A percentile compares a stretch with the other conserved stretches of the same genome.
phyloP scores from a whole-genome alignment of 2,113 vertebrate species.

The Prunella fulvescens region DNA sequence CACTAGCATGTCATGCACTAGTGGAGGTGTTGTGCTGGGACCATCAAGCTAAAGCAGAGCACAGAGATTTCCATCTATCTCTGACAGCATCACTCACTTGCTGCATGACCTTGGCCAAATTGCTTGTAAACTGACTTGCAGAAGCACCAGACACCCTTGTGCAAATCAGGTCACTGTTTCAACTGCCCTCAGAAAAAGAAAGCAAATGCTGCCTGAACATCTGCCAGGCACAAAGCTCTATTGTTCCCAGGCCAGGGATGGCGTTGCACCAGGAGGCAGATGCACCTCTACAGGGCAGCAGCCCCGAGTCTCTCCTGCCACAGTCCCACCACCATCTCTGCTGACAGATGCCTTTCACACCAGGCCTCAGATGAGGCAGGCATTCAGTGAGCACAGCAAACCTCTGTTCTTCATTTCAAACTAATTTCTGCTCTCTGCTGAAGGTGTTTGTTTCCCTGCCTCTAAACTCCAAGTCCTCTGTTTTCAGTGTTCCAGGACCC shows the following conservation, averaged over 20 bases:
- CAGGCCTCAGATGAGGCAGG: fast-evolving
- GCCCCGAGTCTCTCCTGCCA: background rate
- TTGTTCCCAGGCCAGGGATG: background rate
- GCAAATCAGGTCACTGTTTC: constrained; percentile 3
- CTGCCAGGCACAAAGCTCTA: constrained; percentile 10
- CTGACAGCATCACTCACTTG: background rate
- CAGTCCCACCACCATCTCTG: background rate
- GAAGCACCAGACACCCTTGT: background rate
- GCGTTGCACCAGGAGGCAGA: background rate
- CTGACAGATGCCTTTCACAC: background rate
- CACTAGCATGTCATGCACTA: background rate
- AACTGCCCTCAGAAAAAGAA: background rate
- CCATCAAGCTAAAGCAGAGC: background rate
- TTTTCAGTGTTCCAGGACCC: background rate
- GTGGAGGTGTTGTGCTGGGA: background rate
- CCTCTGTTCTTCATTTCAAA: background rate
- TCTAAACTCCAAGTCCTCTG: background rate
- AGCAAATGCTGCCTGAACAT: background rate
- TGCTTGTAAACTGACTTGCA: background rate
- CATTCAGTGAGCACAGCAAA: background rate
- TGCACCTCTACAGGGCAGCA: background rate
- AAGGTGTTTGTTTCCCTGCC: background rate
- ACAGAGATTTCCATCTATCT: background rate
- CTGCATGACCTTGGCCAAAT: background rate
- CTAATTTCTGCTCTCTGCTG: background rate